Conservation (phyloP, 2,888 invertebrate species). For the Drosophila demipolita region DNA sequence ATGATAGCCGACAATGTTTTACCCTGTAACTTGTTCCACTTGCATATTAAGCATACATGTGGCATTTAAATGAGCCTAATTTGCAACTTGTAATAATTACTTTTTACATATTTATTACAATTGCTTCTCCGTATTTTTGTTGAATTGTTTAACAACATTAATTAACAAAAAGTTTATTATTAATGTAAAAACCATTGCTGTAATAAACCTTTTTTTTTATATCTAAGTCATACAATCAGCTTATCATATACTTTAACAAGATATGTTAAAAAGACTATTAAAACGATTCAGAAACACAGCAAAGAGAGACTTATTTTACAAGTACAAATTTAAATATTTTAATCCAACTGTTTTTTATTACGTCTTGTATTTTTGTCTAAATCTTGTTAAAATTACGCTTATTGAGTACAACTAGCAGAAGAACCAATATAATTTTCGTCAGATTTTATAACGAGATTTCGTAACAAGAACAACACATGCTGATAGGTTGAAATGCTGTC, state of each 20-base stretch:
- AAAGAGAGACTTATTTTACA: background rate
- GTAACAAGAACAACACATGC: background rate
- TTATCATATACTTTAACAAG: background rate
- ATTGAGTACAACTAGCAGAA: background rate
- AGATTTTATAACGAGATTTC: no score
- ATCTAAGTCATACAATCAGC: background rate
- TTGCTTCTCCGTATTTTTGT: background rate
- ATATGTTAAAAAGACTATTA: background rate
- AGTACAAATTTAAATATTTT: background rate
- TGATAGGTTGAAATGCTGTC: slow-evolving; percentile 4
- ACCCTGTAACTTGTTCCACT: slow-evolving; percentile 1
- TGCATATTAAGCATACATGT: background rate
- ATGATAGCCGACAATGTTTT: slow-evolving; percentile 20
- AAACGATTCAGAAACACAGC: background rate
- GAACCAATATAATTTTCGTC: no score
- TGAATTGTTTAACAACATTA: background rate
- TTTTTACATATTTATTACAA: background rate
- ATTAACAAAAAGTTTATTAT: background rate
- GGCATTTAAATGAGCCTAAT: background rate
- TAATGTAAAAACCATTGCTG: background rate
- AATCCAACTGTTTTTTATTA: background rate
- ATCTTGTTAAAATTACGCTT: background rate
- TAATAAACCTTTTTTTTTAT: background rate
- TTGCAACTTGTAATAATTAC: background rate
- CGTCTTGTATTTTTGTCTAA: background rate